These are phyloP conservation scores for Drosophila murphyi DNA, from an alignment of 1,140 invertebrate species.

Conservation along the genomic window DNA sequence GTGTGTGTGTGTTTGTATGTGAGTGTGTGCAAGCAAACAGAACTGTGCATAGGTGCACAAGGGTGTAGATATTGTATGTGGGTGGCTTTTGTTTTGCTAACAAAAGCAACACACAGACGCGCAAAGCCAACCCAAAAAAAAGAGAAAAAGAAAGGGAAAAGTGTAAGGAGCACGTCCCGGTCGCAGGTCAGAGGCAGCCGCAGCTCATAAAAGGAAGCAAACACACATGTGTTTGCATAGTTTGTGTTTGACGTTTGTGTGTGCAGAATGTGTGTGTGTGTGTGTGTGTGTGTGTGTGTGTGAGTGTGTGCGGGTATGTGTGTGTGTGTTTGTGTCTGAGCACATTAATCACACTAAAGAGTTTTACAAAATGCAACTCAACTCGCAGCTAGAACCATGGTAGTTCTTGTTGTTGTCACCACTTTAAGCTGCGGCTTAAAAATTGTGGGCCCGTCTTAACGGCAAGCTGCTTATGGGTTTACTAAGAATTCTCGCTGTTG, in stretches of 20 bases:
- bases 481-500: constrained; percentile 54
- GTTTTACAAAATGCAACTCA: constrained; percentile 78
- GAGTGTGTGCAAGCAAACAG: constrained; percentile 54
- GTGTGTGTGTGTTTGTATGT: constrained; percentile 15
- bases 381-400: constrained; percentile 43
- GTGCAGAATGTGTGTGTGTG: constrained; percentile 24
- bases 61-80: constrained; percentile 39
- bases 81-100: constrained; percentile 74
- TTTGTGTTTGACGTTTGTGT: constrained; percentile 20
- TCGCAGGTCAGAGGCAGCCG: constrained; percentile 68
- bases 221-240: constrained; percentile 45
- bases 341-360: constrained; percentile 83
- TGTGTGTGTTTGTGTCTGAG: constrained; percentile 49
- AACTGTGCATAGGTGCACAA: constrained; percentile 44
- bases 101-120: constrained; percentile 62
- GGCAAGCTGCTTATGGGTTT: constrained; percentile 52
- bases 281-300: constrained; percentile 43
- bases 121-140: constrained; percentile 29
- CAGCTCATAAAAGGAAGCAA: constrained; percentile 74
- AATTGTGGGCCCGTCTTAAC: constrained; percentile 29
- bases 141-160: constrained; percentile 67
- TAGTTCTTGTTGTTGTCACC: constrained; percentile 61
- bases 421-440: constrained; percentile 78
- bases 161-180: constrained; percentile 79
- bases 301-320: constrained; percentile 33